Conservation (phyloP, 2,888 invertebrate species). For the Dromius quadrimaculatus region DNA sequence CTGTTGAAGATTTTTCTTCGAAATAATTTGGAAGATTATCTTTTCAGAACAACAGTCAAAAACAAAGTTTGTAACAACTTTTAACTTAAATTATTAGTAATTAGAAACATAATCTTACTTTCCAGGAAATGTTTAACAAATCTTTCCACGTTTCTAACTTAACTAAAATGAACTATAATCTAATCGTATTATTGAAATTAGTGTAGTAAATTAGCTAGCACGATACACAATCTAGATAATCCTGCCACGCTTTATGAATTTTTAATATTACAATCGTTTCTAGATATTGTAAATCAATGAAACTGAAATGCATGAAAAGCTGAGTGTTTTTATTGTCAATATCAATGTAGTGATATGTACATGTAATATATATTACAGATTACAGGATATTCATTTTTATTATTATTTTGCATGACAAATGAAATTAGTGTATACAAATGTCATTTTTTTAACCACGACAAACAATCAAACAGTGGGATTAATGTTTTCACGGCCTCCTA, state of each 20-base stretch:
- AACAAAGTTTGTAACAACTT: no score
- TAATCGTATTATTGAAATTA: slow-evolving; percentile 5
- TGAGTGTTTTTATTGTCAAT: background rate
- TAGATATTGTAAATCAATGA: slow-evolving; percentile 24
- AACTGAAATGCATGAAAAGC: slow-evolving; percentile 10
- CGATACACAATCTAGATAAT: slow-evolving; percentile 10
- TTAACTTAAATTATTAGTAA: no score
- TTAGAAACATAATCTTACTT: slow-evolving; percentile 2
- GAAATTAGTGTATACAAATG: background rate
- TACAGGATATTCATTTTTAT: background rate
- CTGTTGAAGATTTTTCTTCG: no score
- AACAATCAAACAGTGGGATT: background rate
- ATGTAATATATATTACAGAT: no score
- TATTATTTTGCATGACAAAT: slow-evolving; percentile 12
- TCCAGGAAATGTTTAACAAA: slow-evolving; percentile 1
- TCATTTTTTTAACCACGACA: background rate
- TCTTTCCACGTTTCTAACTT: slow-evolving; percentile 7
- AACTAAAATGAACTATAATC: slow-evolving; percentile 1
- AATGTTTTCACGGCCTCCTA: no score
- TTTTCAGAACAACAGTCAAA: no score
- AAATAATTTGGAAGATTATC: no score
- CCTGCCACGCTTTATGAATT: slow-evolving; percentile 20
- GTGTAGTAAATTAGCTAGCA: no score
- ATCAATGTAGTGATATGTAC: background rate
- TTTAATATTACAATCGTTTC: slow-evolving; percentile 16